phyloP scores from a whole-genome alignment of 2,797 vertebrate genomes.

The Arremon brunneinucha region DNA sequence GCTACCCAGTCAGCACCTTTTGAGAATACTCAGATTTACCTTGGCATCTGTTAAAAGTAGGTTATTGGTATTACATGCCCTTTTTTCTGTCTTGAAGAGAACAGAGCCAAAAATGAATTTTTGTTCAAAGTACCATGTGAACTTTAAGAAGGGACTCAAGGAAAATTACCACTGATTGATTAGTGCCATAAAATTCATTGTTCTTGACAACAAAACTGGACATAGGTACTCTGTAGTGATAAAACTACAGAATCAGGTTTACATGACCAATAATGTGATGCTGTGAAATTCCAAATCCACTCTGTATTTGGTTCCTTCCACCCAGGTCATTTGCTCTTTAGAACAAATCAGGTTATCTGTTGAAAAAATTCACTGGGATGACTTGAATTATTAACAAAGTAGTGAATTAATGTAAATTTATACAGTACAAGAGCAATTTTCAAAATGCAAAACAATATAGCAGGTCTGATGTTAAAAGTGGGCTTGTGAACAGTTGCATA shows the following conservation, averaged over 20 bases:
- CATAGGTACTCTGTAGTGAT: not conserved
- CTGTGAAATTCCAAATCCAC: not conserved
- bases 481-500: not conserved
- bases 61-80: not conserved
- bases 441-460: not conserved
- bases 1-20: not conserved
- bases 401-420: not conserved
- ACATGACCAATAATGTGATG: not conserved
- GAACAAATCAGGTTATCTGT: not conserved
- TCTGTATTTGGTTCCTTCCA: not conserved
- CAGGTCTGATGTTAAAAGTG: not conserved
- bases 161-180: not conserved
- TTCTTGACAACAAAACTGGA: not conserved
- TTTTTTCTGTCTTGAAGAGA: not conserved
- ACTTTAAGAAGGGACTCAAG: not conserved
- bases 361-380: not conserved
- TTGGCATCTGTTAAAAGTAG: not conserved
- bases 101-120: not conserved
- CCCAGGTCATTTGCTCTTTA: not conserved
- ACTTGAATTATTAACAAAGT: not conserved
- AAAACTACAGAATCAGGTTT: not conserved
- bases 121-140: not conserved
- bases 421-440: not conserved
- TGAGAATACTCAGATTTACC: not conserved
- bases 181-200: not conserved